Base-by-base conservation (phyloP, 1,140 invertebrate species). In the Ridgeia piscesae region DNA sequence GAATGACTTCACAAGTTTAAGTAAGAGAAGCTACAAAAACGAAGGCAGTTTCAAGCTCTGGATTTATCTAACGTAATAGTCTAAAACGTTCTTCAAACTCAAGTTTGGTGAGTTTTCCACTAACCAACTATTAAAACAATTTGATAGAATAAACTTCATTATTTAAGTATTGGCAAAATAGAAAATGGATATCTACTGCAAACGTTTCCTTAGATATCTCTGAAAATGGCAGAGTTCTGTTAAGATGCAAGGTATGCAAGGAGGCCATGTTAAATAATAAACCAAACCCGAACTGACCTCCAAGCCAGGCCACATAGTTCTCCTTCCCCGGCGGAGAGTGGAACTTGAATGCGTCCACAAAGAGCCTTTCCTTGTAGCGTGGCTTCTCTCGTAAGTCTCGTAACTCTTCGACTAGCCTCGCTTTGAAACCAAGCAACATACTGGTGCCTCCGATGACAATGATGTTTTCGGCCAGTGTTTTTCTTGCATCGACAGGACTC, bases 291-390 rank as follows among this genome's bases (percentile, higher is more conserved):
- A 17, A 91, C 94, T 95, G 96, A 97, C 97, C 98, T 95, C 98
- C 98, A 21, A 98, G 95, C 98, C 98, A 99, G 35, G 97, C 97
- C 9, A 97, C 97, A 95, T 97, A 98, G 96, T 99, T 99, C 91
- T 98, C 97, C 95, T 98, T 98, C 88, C 97, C 97, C 9, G 98
- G 98, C 34, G 97, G 96, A 27, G 96, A 96, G 94, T 98, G 98
- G 94, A 98, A 98, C 95, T 97, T 97, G 94, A 98, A 98, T n/a
- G 95, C 96, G 88, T 95, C 94, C 31, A 98, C 95, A 93, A 97
- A 97, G 34, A 98, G 96, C 93, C 97, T 96, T 0, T 97, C 95
- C 17, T 96, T 96, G 94, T 98, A 98, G 35, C 97, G 96, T 91
- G 97, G 97, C 92, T 95, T 94, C n/a, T 97, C 95, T 0, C 97